Percentiles rank a stretch among this genome's conserved stretches.
Evolutionary conservation across 2,888 invertebrate genomes (phyloP).

Genomic region (Dryobota labecula): DNA sequence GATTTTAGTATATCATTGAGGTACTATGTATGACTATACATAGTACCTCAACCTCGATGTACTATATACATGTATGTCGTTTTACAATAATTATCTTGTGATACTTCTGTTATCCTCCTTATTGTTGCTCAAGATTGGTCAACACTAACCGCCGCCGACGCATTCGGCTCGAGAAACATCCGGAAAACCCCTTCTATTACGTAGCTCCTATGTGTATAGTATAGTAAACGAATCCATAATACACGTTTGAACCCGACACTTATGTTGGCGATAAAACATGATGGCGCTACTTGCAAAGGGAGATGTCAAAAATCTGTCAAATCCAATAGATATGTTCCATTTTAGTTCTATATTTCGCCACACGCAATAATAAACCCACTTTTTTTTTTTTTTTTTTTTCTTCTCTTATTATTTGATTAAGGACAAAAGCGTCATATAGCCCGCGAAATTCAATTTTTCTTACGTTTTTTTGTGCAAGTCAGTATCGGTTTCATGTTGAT

Average conservation of each 20-base stretch:
- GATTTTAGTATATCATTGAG: too few relatives aligned
- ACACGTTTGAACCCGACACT: background rate
- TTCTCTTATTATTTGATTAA: background rate
- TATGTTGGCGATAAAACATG: too few relatives aligned
- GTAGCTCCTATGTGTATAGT: slow-evolving; percentile 4
- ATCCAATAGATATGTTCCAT: background rate
- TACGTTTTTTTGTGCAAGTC: too few relatives aligned
- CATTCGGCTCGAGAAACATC: slow-evolving; percentile 36
- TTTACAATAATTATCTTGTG: background rate
- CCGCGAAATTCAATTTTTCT: too few relatives aligned
- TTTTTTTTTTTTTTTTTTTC: background rate
- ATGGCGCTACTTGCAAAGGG: background rate
- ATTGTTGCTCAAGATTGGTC: slow-evolving; percentile 29
- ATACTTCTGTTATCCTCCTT: background rate
- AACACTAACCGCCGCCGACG: slow-evolving; percentile 25
- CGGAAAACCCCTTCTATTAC: slow-evolving; percentile 16
- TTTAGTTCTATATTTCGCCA: background rate
- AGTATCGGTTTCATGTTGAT: too few relatives aligned
- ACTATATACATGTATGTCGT: too few relatives aligned
- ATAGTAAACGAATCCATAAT: too few relatives aligned
- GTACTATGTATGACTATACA: too few relatives aligned
- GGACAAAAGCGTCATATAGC: too few relatives aligned
- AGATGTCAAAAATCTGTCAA: background rate
- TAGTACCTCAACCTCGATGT: too few relatives aligned
- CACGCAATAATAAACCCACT: background rate